phyloP scores from a whole-genome alignment of 2,888 invertebrate species.

The Aleiodes leptofemur region DNA sequence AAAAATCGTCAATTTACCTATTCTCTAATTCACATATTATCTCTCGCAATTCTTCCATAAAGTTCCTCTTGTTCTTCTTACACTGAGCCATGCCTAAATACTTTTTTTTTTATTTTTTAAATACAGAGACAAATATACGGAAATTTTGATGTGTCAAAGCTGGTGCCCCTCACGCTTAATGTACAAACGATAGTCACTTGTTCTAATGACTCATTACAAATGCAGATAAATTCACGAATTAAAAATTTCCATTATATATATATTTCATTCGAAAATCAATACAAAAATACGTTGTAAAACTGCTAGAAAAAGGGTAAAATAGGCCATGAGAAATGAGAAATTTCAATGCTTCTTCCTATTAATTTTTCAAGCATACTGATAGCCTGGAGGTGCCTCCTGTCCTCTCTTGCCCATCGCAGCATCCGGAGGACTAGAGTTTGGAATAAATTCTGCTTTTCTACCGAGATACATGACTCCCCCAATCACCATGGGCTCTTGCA shows the following conservation, averaged over 20 bases:
- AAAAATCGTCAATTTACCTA: slow-evolving; percentile 56
- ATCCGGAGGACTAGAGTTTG: slow-evolving; percentile 39
- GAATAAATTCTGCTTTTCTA: slow-evolving; percentile 59
- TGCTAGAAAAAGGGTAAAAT: slow-evolving; percentile 13
- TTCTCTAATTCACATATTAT: slow-evolving; percentile 60
- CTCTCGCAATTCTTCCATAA: slow-evolving; percentile 62
- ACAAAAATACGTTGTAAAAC: not conserved
- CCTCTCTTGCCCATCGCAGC: not conserved
- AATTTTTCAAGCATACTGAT: no score
- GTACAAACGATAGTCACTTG: slow-evolving; percentile 14
- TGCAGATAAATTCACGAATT: slow-evolving; percentile 14
- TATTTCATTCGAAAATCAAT: not conserved
- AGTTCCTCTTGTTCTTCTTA: slow-evolving; percentile 54
- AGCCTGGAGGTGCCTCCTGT: no score
- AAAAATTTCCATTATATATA: not conserved
- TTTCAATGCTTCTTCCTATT: not conserved
- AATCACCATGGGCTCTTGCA: slow-evolving; percentile 62
- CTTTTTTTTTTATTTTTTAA: not conserved
- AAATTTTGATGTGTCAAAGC: slow-evolving; percentile 24
- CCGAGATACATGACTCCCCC: slow-evolving; percentile 66
- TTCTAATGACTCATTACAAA: not conserved
- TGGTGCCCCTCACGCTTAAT: not conserved
- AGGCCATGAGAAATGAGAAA: not conserved
- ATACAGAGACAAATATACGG: not conserved
- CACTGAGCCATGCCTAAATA: slow-evolving; percentile 54